A percentile compares a stretch with the other conserved stretches of the same genome.
phyloP scores from a whole-genome alignment of 2,113 vertebrate genomes.

The zebrafish (Danio rerio) region GRCz12tu NC_133191.1:34202501-34203000 shows the following conservation, averaged over 20 bases:
- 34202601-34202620: neutral
- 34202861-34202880: constrained; percentile 9
- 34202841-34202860: constrained; percentile 15
- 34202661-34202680: constrained; percentile 92
- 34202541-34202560: constrained; percentile 87
- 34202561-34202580: constrained; percentile 83
- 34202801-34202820: constrained; percentile 87
- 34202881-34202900: neutral
- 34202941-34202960: neutral
- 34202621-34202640: constrained; percentile 16
- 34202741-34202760: constrained; percentile 5
- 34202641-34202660: constrained; percentile 77
- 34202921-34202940: neutral
- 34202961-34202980: neutral
- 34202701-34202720: constrained; percentile 38
- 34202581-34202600: constrained; percentile 1
- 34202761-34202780: constrained; percentile 78
- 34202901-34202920: neutral
- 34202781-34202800: constrained; percentile 88
- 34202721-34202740: constrained; percentile 10
- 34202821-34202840: constrained; percentile 24
- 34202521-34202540: constrained; percentile 90
- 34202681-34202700: constrained; percentile 94
- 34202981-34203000: constrained; percentile 9
- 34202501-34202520: constrained; percentile 63